Evolutionary conservation across 2,113 vertebrate genomes (phyloP), one percentile per base, ranked within the genome.

Genomic region (Miniopterus natalensis): DNA sequence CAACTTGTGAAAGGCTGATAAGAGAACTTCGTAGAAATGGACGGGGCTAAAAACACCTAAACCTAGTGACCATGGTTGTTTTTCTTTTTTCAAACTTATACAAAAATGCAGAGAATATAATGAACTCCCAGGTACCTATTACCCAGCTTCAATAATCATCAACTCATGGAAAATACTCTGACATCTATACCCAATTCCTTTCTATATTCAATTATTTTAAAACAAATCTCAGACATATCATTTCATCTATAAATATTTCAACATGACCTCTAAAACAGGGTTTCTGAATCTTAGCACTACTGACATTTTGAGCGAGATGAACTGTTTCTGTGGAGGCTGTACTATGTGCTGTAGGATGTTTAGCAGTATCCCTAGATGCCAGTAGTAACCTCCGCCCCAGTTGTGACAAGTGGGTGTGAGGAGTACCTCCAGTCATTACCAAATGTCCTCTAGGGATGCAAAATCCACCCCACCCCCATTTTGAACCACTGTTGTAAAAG

Each of bases 401-500:
- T 20, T 90, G 27, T 84, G 77, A 90, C 36, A 93, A 79, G 71
- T 65, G 31, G n/a, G 27, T 68, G 25, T 66, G 68, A 63, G 53
- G 68, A 77, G 4, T 85, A 27, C 51, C 83, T 93, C 65, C 66
- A 80, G 77, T 94, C 42, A 94, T 74, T 84, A 70, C 23, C 45
- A 55, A n/a, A 87, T 74, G 55, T 87, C 11, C 61, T 23, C 40
- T 40, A 36, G 40, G 29, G n/a, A 65, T 21, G 63, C 61, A 92
- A 90, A 92, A 77, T 84, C 68, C 36, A 68, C 15, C 40, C 36
- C 45, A 45, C 63, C 29, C 10, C 47, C 55, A 90, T 1, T 94
- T 12, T 94, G 88, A 97, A 83, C 8, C n/a, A 74, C 74, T 59
- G 59, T 21, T 97, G 3, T 73, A 94, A 94, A 89, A 92, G 55